Percentiles rank a stretch among this genome's conserved stretches.
Conservation (phyloP, 1,140 invertebrate genomes). For the Eubasilissa regina region DNA sequence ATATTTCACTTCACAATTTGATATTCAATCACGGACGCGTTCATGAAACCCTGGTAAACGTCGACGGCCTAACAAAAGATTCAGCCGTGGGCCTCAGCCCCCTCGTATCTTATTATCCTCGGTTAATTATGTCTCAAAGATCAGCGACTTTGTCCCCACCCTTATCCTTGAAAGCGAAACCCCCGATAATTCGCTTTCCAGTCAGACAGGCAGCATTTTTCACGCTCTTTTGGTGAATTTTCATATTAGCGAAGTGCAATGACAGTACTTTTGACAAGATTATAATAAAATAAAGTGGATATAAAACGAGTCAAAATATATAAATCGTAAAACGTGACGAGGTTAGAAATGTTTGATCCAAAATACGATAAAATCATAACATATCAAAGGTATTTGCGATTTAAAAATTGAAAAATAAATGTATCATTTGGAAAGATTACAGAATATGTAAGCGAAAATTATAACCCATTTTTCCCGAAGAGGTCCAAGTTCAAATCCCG, state of each 20-base stretch:
- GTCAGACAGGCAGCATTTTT: slow-evolving; percentile 51
- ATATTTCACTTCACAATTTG: slow-evolving; percentile 51
- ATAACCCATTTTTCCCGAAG: too few species aligned
- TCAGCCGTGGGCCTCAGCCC: slow-evolving; percentile 7
- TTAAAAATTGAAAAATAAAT: too few species aligned
- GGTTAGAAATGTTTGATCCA: too few species aligned
- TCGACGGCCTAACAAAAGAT: slow-evolving; percentile 35
- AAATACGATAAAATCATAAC: too few species aligned
- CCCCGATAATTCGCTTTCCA: slow-evolving; percentile 54
- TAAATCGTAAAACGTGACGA: too few species aligned
- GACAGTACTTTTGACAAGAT: background rate
- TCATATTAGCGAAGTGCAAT: slow-evolving; percentile 36
- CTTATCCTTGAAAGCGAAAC: background rate
- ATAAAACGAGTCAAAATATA: too few species aligned
- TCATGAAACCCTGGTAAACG: slow-evolving; percentile 14
- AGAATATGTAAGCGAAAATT: too few species aligned
- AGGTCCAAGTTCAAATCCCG: too few species aligned
- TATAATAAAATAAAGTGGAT: background rate
- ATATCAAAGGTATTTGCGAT: too few species aligned
- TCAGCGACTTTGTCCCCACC: slow-evolving; percentile 32
- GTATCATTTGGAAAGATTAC: too few species aligned
- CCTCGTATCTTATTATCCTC: slow-evolving; percentile 45
- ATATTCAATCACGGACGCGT: slow-evolving; percentile 34
- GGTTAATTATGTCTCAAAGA: slow-evolving; percentile 53
- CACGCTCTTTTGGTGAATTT: slow-evolving; percentile 52